Percentiles rank a stretch among this genome's conserved stretches.
phyloP scores from a whole-genome alignment of 2,888 invertebrate species.

The Ferdinandea cuprea region DNA sequence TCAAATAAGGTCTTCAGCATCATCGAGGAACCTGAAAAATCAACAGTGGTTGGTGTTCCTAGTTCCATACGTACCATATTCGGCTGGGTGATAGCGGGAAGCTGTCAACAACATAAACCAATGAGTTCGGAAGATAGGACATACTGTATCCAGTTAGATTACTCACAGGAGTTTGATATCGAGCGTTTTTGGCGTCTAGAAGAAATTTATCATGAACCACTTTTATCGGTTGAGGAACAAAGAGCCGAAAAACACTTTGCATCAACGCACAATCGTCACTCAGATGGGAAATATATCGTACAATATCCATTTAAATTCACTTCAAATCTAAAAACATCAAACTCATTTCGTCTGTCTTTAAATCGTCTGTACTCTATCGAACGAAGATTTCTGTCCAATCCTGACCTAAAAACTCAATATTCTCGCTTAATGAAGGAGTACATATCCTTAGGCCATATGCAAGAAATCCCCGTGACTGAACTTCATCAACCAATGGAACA shows the following conservation, averaged over 20 bases:
- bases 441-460: slow-evolving; percentile 42
- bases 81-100: slow-evolving; percentile 13
- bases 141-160: slow-evolving; percentile 7
- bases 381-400: not conserved
- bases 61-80: not conserved
- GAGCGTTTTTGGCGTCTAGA: slow-evolving; percentile 12
- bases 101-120: no score
- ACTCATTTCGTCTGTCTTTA: slow-evolving; percentile 10
- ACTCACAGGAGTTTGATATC: slow-evolving; percentile 1
- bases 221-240: slow-evolving; percentile 7
- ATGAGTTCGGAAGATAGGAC: no score
- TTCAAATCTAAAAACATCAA: not conserved
- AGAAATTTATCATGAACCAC: slow-evolving; percentile 4
- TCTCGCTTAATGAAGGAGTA: slow-evolving; percentile 36
- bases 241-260: slow-evolving; percentile 20
- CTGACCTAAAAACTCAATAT: slow-evolving; percentile 9
- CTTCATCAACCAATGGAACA: not conserved
- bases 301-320: slow-evolving; percentile 11
- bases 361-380: slow-evolving; percentile 18
- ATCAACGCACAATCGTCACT: slow-evolving; percentile 3
- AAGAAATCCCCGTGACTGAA: slow-evolving; percentile 29
- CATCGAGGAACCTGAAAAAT: not conserved
- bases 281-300: slow-evolving; percentile 23
- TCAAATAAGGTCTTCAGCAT: slow-evolving; percentile 13
- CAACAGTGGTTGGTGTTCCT: not conserved